phyloP scores from a whole-genome alignment of 1,140 invertebrate species.

The Penaeus vannamei region DNA sequence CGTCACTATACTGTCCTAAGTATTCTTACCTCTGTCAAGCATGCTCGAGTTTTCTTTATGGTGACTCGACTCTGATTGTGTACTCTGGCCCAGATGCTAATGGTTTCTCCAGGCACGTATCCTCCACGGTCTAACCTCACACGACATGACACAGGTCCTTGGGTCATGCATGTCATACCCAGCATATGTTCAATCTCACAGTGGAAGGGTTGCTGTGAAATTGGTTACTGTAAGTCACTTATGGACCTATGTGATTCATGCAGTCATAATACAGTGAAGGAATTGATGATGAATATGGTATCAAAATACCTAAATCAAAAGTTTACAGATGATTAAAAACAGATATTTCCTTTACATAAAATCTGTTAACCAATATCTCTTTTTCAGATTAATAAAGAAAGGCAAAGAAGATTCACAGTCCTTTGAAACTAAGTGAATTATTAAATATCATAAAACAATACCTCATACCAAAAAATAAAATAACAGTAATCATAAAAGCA shows the following conservation, averaged over 20 bases:
- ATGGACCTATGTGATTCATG: too few relatives aligned
- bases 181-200: conserved; percentile 92
- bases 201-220: conserved; percentile 87
- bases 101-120: conserved; percentile 93
- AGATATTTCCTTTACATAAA: background rate
- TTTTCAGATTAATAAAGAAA: too few relatives aligned
- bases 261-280: too few relatives aligned
- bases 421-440: too few relatives aligned
- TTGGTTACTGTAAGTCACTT: background rate
- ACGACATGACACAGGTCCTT: conserved; percentile 85
- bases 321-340: background rate
- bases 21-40: conserved; percentile 81
- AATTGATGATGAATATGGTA: too few relatives aligned
- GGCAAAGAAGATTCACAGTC: too few relatives aligned
- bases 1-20: too few relatives aligned
- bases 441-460: too few relatives aligned
- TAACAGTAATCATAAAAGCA: too few relatives aligned
- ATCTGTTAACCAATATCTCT: too few relatives aligned
- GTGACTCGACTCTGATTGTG: conserved; percentile 87
- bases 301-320: too few relatives aligned
- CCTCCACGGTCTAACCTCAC: conserved; percentile 91
- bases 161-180: conserved; percentile 87
- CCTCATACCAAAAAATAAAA: too few relatives aligned
- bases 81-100: conserved; percentile 87
- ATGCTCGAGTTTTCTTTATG: conserved; percentile 82